Evolutionary conservation across 2,113 vertebrate genomes (phyloP), one percentile per base, ranked within the genome.

Genomic region (Nansenia antarctica): DNA sequence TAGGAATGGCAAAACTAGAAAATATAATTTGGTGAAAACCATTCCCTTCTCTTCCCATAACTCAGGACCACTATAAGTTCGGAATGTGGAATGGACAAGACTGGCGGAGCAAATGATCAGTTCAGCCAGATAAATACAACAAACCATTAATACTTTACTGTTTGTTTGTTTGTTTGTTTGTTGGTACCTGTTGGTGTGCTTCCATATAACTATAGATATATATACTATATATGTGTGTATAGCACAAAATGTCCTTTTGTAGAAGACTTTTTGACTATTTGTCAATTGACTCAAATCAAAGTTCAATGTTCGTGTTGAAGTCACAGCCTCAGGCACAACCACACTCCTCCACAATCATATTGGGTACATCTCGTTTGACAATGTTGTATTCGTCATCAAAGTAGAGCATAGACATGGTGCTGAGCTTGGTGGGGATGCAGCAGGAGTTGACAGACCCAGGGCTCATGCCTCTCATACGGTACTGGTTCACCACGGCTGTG

Each of bases 301-400:
- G 53, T 29, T 55, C 22, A 54, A 54, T n/a, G n/a, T n/a, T n/a
- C n/a, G n/a, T n/a, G n/a, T 20, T 7, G 1, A n/a, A 20, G 31
- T 60, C n/a, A 1, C 31, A 24, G 26, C 22, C 75, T 99, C 96
- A 99, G 77, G 97, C 96, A 2, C 98, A 99, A 85, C 97, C 98
- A 20, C 98, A 99, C 91, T 99, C 98, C 89, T 99, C 98, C 92
- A 99, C 98, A 18, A 99, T 99, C 98, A 99, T 99, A 90, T 99
- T 99, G 90, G 97, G 96, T 80, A 99, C 97, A 9, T 99, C 98
- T 79, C 96, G 93, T 89, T 99, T 99, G 75, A 99, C 96, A 27
- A 99, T 99, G 93, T 98, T 99, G 91, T 98, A 98, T 82, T 99
- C 97, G 26, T 99, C 98, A 12, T 99, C 98, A n/a, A 99, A 99